Conservation (phyloP, 2,113 vertebrate species). For the Todiramphus chloris region DNA sequence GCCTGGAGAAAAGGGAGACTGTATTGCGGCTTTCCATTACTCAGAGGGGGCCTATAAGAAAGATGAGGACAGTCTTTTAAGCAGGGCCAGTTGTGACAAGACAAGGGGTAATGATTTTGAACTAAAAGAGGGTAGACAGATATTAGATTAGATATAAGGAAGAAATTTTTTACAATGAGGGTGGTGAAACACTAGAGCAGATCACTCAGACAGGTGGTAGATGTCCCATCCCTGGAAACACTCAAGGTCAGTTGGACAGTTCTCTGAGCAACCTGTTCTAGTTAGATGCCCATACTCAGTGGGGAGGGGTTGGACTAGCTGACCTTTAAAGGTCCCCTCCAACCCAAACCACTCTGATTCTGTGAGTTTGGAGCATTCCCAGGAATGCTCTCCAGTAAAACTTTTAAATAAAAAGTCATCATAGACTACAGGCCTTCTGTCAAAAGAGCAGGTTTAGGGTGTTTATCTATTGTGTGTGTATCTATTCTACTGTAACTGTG, state of each 20-base stretch:
- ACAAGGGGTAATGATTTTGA: not conserved
- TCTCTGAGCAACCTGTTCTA: not conserved
- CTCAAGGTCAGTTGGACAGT: not conserved
- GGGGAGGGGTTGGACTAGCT: not conserved
- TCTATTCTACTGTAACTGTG: not conserved
- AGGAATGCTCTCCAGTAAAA: not conserved
- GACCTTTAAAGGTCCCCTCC: not conserved
- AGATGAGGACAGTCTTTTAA: not conserved
- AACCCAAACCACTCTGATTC: not conserved
- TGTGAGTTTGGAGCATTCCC: not conserved
- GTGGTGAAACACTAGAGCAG: not conserved
- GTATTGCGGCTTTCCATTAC: not conserved
- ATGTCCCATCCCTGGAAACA: not conserved
- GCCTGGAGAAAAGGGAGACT: not conserved
- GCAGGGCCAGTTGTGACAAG: too few relatives aligned
- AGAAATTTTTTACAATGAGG: not conserved
- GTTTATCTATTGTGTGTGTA: not conserved
- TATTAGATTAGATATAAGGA: not conserved
- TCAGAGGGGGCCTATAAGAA: not conserved
- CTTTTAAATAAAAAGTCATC: not conserved
- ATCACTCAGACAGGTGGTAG: not conserved
- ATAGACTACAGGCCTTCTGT: not conserved
- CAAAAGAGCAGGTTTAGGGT: not conserved
- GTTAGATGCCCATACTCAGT: not conserved
- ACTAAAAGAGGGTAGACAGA: not conserved